These are phyloP conservation scores for Microchrysa polita DNA, from an alignment of 2,888 invertebrate species.

Conservation along the genomic window DNA sequence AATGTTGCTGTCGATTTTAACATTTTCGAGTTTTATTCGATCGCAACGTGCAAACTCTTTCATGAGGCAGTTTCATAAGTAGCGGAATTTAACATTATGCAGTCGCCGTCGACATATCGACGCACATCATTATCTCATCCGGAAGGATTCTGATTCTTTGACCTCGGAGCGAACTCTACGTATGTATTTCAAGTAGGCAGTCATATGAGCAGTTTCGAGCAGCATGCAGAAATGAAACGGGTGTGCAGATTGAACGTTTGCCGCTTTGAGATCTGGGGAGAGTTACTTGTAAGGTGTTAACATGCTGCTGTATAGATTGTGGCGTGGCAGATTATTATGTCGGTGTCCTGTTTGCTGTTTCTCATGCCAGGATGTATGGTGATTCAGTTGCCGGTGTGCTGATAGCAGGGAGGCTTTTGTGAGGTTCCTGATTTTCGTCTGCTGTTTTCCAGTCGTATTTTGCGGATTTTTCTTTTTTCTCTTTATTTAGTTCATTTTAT, in stretches of 20 bases:
- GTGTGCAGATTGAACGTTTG: conserved; percentile 18
- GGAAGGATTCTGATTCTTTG: background rate
- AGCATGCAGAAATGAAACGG: background rate
- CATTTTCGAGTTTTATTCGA: background rate
- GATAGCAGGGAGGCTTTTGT: background rate
- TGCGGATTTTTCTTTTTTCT: conserved; percentile 5
- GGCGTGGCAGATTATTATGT: conserved; percentile 10
- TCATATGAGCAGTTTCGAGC: conserved; percentile 24
- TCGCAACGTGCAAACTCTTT: background rate
- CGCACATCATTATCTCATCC: background rate
- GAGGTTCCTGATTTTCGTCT: conserved; percentile 21
- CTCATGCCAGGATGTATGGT: too few species aligned
- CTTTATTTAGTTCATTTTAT: background rate
- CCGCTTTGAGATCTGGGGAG: conserved; percentile 8
- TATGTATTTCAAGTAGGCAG: conserved; percentile 30
- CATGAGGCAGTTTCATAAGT: background rate
- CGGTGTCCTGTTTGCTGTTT: conserved; percentile 20
- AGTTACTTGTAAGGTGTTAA: background rate
- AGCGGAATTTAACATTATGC: background rate
- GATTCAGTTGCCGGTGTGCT: conserved; percentile 20
- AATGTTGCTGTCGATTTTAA: too few species aligned
- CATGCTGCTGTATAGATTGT: background rate
- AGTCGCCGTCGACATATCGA: background rate
- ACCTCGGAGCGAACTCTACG: background rate
- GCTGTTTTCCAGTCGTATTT: conserved; percentile 2